Base-by-base conservation (phyloP, 2,888 invertebrate genomes). In the Dysmachus trigonus region DNA sequence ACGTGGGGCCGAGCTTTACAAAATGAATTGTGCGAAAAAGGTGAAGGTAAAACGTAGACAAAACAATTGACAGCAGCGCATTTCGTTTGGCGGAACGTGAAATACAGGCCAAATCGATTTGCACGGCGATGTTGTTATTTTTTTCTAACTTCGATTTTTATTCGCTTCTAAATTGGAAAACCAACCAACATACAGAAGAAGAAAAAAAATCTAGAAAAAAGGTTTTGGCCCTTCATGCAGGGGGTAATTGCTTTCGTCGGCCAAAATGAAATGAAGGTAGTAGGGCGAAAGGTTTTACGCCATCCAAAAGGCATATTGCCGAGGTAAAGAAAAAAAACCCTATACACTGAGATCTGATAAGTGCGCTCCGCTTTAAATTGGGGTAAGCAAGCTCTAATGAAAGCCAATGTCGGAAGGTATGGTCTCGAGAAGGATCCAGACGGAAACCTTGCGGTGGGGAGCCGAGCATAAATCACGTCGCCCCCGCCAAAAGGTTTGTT, bases 11-110 rank as follows among this genome's bases (percentile, higher is more conserved):
- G 22, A 35, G n/a, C 76, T 62, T n/a, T 62, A 76, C 8, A 38
- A 76, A 76, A 76, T 76, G 76, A 76, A 76, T 76, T 76, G 41
- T 76, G 76, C 76, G 15, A 76, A 76, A 62, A 76, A 73, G 76
- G 33, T 76, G 76, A 76, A 76, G 76, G 76, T 76, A 35, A 76
- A 76, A 22, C 13, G 76, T 76, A 31, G 76, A 76, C 76, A 76
- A 76, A 76, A 76, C 76, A 76, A 76, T 76, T 76, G 76, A 76
- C 76, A 38, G 76, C 76, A 38, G 76, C 8, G 38, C 76, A 76
- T 22, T 76, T 76, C 38, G 22, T 76, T 76, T 76, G 7, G 62
- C 13, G 27, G 1, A 76, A 76, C 41, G 76, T 76, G 41, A 76
- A 76, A 76, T 62, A 62, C 62, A 76, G 38, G 22, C 38, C 62